Evolutionary conservation across 1,140 invertebrate species (phyloP).

Genomic region (Bombus haemorrhoidalis): DNA sequence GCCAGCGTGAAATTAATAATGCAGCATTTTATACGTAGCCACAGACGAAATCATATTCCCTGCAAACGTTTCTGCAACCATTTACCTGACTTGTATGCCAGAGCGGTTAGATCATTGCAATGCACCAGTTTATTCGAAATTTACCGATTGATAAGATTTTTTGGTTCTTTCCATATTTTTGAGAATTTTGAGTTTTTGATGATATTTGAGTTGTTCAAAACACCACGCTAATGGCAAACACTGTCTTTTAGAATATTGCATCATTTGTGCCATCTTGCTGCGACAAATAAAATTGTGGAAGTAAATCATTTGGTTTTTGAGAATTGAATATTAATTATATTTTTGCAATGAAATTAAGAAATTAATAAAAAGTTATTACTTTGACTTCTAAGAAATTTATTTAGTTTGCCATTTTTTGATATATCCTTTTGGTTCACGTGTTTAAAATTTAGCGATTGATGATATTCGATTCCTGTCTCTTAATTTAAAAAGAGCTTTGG

Average conservation of each 20-base stretch:
- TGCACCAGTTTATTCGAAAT: not conserved
- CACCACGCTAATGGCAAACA: not conserved
- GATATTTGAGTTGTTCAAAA: not conserved
- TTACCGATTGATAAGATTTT: not conserved
- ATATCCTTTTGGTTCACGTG: not conserved
- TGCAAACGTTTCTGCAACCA: not conserved
- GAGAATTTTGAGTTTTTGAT: not conserved
- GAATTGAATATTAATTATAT: too few species aligned
- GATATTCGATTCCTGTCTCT: constrained; percentile 12
- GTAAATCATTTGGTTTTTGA: too few species aligned
- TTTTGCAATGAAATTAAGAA: not conserved
- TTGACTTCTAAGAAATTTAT: too few species aligned
- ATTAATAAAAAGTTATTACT: not conserved
- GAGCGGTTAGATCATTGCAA: not conserved
- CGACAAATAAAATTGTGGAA: too few species aligned
- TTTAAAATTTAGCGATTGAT: not conserved
- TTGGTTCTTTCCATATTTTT: not conserved
- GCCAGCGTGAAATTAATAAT: constrained; percentile 35
- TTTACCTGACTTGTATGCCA: not conserved
- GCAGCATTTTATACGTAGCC: constrained; percentile 11
- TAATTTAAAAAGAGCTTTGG: constrained; percentile 12
- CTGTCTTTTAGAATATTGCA: too few species aligned
- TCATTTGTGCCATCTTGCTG: too few species aligned
- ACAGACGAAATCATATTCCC: constrained; percentile 27
- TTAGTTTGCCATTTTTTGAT: not conserved